These are phyloP conservation scores for Hipparchia sbordonii DNA, from an alignment of 2,888 invertebrate genomes.

Conservation along the genomic window DNA sequence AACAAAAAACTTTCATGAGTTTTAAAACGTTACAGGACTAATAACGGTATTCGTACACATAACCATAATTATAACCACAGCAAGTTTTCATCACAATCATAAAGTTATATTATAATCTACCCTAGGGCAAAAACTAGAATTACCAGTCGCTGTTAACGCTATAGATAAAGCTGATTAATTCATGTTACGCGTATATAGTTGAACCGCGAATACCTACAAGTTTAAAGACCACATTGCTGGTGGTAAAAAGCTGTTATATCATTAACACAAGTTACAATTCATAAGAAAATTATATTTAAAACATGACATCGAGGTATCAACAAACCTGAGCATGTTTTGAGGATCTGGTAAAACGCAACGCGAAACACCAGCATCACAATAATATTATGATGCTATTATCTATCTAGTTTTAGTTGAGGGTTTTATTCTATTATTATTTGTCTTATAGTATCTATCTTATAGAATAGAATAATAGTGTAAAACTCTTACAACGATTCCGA, in stretches of 20 bases:
- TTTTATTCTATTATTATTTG: no score
- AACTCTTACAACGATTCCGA: no score
- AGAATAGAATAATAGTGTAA: no score
- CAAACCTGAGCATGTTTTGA: background rate
- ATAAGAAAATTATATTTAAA: conserved; percentile 1
- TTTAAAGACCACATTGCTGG: conserved; percentile 11
- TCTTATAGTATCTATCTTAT: no score
- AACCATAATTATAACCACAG: background rate
- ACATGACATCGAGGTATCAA: background rate
- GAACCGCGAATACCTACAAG: background rate
- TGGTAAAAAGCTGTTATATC: conserved; percentile 17
- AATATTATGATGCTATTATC: no score
- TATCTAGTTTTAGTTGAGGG: no score
- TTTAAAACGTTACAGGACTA: no score
- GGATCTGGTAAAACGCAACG: background rate
- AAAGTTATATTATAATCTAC: conserved; percentile 12
- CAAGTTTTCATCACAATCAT: background rate
- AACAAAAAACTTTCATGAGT: no score
- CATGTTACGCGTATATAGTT: background rate
- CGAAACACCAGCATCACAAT: no score
- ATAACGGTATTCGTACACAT: background rate
- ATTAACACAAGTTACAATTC: background rate
- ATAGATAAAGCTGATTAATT: conserved; percentile 18
- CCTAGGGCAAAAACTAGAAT: conserved; percentile 19
- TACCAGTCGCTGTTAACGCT: conserved; percentile 13